Evolutionary conservation across 2,113 vertebrate genomes (phyloP).

Genomic region (Tachycineta bicolor): DNA sequence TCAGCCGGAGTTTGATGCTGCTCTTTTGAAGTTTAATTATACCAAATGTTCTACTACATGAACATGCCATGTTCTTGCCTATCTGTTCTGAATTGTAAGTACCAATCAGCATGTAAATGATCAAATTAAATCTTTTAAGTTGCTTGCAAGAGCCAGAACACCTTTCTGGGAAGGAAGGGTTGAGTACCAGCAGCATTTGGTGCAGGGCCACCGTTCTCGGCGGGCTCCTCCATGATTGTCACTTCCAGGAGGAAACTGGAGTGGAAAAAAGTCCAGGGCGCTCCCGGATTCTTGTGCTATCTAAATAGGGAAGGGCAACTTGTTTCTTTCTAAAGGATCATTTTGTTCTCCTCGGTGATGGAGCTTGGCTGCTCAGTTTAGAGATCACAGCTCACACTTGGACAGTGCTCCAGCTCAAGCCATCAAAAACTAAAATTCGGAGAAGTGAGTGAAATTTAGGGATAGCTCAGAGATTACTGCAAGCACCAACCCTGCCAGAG

Average conservation of each 20-base stretch:
- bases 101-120: constrained; percentile 68
- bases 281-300: background rate
- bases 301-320: background rate
- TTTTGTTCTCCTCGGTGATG: background rate
- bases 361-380: background rate
- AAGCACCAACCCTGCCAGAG: background rate
- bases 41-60: constrained; percentile 61
- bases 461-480: background rate
- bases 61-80: constrained; percentile 46
- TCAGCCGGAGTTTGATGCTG: constrained; percentile 24
- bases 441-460: background rate
- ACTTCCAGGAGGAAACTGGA: background rate
- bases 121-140: constrained; percentile 56
- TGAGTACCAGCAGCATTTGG: background rate
- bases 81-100: constrained; percentile 55
- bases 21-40: constrained; percentile 68
- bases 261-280: background rate
- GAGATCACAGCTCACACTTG: background rate
- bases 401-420: background rate
- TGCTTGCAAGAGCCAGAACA: constrained; percentile 39
- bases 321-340: constrained; percentile 1
- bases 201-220: fast-evolving
- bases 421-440: background rate
- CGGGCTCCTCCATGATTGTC: background rate
- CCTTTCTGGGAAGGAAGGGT: constrained; percentile 37